phyloP scores from a whole-genome alignment of 2,888 invertebrate genomes.

The Campoletis raptor region DNA sequence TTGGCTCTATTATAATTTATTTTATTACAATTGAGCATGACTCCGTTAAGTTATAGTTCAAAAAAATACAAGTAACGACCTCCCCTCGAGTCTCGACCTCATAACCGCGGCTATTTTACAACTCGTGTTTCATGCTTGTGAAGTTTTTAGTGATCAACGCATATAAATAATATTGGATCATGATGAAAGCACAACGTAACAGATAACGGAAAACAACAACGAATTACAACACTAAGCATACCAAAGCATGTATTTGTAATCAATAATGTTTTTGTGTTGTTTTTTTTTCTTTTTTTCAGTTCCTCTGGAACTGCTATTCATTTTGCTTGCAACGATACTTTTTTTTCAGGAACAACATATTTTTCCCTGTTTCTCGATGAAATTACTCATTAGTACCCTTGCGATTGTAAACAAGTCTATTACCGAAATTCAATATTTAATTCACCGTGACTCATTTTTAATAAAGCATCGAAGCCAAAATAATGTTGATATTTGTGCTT shows the following conservation, averaged over 20 bases:
- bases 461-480: neutral
- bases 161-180: constrained; percentile 3
- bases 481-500: neutral
- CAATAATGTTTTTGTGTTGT: neutral
- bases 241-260: constrained; percentile 18
- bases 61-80: neutral
- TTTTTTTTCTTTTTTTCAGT: too few species aligned
- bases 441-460: neutral
- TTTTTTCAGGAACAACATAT: neutral
- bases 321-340: neutral
- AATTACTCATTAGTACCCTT: neutral
- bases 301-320: neutral
- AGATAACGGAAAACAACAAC: constrained; percentile 28
- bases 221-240: constrained; percentile 28
- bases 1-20: neutral
- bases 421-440: neutral
- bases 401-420: neutral
- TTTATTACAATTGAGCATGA: constrained; percentile 1
- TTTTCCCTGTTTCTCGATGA: neutral
- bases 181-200: constrained; percentile 2
- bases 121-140: constrained; percentile 10
- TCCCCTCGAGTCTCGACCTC: constrained; percentile 6
- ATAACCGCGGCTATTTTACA: constrained; percentile 21
- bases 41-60: neutral
- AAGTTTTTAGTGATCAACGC: constrained; percentile 4